Conservation (phyloP, 2,113 vertebrate species). For the Sander lucioperca region DNA sequence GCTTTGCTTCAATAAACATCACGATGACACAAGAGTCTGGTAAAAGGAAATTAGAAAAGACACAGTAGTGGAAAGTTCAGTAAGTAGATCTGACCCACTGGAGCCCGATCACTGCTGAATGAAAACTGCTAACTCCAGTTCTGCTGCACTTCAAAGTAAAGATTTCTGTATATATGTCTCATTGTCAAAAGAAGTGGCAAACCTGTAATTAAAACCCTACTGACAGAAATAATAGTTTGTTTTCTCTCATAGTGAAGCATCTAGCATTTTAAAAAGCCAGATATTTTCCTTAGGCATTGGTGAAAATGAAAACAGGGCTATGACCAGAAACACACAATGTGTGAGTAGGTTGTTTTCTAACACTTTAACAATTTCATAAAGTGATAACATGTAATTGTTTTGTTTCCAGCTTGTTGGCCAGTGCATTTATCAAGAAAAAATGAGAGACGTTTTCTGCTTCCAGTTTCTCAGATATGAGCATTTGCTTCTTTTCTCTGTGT, state of each 20-base stretch:
- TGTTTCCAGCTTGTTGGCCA: background rate
- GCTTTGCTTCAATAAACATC: slow-evolving; percentile 64
- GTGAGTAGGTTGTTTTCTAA: background rate
- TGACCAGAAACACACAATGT: background rate
- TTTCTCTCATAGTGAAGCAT: background rate
- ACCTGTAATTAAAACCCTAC: background rate
- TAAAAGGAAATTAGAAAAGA: slow-evolving; percentile 73
- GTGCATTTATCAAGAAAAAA: background rate
- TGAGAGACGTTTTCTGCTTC: background rate
- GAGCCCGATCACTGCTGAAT: background rate
- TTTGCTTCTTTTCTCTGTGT: background rate
- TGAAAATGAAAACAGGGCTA: background rate
- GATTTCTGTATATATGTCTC: background rate
- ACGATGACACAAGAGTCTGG: slow-evolving; percentile 38
- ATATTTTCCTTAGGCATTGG: background rate
- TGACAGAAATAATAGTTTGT: background rate
- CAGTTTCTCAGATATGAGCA: background rate
- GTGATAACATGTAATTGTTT: background rate
- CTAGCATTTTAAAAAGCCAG: background rate
- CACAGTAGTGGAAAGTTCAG: slow-evolving; percentile 41
- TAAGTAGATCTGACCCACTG: slow-evolving; percentile 40
- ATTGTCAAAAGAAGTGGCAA: background rate
- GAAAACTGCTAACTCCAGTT: slow-evolving; percentile 6
- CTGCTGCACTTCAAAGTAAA: background rate
- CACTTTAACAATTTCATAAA: background rate